Base-by-base conservation (phyloP, 2,797 vertebrate genomes). In the Eulemur mongoz region DNA sequence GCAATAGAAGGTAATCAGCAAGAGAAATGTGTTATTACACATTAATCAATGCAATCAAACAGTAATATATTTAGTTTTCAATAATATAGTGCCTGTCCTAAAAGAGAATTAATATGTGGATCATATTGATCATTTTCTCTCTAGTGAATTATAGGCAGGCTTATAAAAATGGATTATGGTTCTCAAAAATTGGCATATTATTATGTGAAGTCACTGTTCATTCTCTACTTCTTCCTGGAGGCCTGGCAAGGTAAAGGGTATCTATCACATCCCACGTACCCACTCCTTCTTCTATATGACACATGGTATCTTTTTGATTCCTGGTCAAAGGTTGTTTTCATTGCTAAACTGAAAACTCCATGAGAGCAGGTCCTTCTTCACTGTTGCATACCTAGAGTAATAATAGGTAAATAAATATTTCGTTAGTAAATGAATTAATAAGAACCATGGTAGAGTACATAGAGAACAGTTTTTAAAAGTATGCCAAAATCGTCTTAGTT, bases 61-160 rank as follows among this genome's bases (percentile, higher is more conserved):
- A 59, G 25, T 75, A 86, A 70, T 76, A 79, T 40, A 70, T 76
- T 91, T 93, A 57, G 48, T 85, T 89, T 17, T 81, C 50, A 84
- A 84, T 73, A 73, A 61, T 7, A 78, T 12, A 69, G 4, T 59
- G 0, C 32, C 50, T 81, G 7, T 90, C 14, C 8, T 76, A 87
- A 95, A 83, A 92, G 40, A 79, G 15, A 83, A 93, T 85, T 85
- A 78, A 90, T 83, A 84, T 69, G 25, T 69, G 5, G 12, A 61
- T 76, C 6, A 45, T 50, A 7, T 52, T 95, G 54, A 91, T 65
- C 32, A 70, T 70, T 96, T 97, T 84, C 17, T 92, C 35, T 89
- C 18, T 2, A 13, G 25, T 91, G 40, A 89, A 84, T 92, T 72
- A 45, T 1, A 84, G 10, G 14, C 69, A 63, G 25, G 25, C 4